Conservation (phyloP, 2,113 vertebrate genomes). For the Spilogale gracilis region DNA sequence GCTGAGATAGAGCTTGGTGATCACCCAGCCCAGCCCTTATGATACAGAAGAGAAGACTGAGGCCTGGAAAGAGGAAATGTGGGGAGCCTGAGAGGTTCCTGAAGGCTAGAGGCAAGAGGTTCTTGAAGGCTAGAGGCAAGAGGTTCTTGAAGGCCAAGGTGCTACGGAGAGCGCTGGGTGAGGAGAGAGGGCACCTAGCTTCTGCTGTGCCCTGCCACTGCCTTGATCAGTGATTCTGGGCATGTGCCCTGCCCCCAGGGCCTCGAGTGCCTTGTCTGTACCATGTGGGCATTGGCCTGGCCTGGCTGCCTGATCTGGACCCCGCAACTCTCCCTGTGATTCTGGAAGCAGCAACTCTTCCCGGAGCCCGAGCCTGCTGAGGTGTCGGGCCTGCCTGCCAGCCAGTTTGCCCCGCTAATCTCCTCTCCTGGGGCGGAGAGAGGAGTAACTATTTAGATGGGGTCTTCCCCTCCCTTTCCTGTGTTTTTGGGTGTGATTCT, state of each 20-base stretch:
- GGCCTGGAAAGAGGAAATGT: not conserved
- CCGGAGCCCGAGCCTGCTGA: not conserved
- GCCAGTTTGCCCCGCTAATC: not conserved
- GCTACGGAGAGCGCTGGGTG: not conserved
- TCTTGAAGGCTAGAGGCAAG: not conserved
- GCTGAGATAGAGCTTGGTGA: not conserved
- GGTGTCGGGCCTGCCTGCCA: not conserved
- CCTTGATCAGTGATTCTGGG: not conserved
- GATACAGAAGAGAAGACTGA: not conserved
- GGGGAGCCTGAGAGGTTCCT: not conserved
- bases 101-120: not conserved
- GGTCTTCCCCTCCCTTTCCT: constrained; percentile 15
- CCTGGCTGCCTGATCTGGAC: not conserved
- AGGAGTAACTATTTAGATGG: not conserved
- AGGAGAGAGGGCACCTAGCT: not conserved
- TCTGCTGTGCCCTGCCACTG: not conserved
- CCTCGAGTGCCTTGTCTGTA: not conserved
- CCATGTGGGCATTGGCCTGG: not conserved
- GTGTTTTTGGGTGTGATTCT: constrained; percentile 49
- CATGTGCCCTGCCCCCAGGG: not conserved
- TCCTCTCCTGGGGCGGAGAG: not conserved
- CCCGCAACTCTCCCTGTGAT: not conserved
- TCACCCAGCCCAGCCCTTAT: accelerated
- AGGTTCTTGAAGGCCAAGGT: not conserved
- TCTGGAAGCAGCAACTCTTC: not conserved